These are phyloP conservation scores for Zingel zingel DNA, from an alignment of 2,113 vertebrate species.

Conservation along the genomic window DNA sequence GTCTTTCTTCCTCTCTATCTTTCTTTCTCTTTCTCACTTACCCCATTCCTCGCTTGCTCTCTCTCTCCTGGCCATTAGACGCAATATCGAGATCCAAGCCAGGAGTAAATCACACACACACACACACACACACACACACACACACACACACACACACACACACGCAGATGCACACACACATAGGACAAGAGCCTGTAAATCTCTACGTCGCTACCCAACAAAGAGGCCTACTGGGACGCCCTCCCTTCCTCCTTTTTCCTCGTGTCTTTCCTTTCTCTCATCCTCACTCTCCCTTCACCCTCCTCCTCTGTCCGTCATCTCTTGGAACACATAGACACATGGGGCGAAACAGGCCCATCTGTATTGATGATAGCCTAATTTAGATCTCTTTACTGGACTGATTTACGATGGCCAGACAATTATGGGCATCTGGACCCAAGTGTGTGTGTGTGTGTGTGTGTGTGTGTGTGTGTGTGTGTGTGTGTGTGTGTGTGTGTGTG, in stretches of 20 bases:
- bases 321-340: background rate
- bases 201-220: conserved; percentile 70
- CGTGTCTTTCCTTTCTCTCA: conserved; percentile 21
- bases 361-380: conserved; percentile 82
- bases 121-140: conserved; percentile 32
- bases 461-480: conserved; percentile 53
- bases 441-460: conserved; percentile 38
- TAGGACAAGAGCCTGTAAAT: conserved; percentile 67
- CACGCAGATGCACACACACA: conserved; percentile 22
- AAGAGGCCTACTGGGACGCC: conserved; percentile 61
- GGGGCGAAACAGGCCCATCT: conserved; percentile 70
- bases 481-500: conserved; percentile 25
- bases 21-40: conserved; percentile 52
- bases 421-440: conserved; percentile 75
- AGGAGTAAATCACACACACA: conserved; percentile 55
- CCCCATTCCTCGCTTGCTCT: conserved; percentile 42
- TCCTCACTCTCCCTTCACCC: conserved; percentile 13
- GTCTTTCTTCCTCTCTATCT: conserved; percentile 69
- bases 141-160: conserved; percentile 28
- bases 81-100: conserved; percentile 62
- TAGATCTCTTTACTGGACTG: conserved; percentile 80
- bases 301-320: background rate
- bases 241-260: conserved; percentile 4
- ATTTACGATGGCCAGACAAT: conserved; percentile 75
- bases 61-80: conserved; percentile 67